Conservation (phyloP, 2,797 vertebrate species). For the Myioborus miniatus region DNA sequence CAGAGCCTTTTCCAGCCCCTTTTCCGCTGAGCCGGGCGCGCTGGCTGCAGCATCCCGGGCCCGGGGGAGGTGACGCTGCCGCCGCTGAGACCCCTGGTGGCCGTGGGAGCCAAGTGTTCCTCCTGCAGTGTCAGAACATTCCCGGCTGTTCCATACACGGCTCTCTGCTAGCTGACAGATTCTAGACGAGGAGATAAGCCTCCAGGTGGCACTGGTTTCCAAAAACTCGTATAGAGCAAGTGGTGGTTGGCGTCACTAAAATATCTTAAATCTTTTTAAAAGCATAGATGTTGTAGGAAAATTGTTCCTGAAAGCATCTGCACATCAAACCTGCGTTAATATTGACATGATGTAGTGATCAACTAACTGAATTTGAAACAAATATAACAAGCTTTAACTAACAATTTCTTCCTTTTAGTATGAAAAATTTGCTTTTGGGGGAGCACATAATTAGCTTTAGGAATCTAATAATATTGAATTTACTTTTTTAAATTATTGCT, state of each 20-base stretch:
- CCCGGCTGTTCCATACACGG: accelerated
- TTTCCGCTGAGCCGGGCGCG: accelerated
- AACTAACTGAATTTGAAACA: conserved; percentile 41
- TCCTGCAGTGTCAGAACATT: neutral
- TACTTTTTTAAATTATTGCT: conserved; percentile 66
- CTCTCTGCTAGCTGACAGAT: neutral
- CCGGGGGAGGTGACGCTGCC: neutral
- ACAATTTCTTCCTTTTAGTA: conserved; percentile 25
- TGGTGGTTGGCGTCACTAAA: neutral
- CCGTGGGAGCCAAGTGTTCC: neutral
- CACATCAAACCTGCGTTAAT: conserved; percentile 3
- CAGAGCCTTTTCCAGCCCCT: neutral
- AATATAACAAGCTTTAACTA: conserved; percentile 53
- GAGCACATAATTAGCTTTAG: conserved; percentile 50
- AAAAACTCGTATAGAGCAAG: neutral
- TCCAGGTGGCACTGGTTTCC: neutral
- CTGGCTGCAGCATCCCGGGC: neutral
- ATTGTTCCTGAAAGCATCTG: neutral
- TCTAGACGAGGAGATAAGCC: neutral
- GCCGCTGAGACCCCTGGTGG: conserved; percentile 35
- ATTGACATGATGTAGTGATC: neutral
- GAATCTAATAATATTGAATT: conserved; percentile 59
- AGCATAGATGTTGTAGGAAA: neutral
- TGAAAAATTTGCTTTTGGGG: conserved; percentile 39
- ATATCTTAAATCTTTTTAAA: neutral